Conservation (phyloP, 2,797 vertebrate species). For the Enteromius viviparus region DNA sequence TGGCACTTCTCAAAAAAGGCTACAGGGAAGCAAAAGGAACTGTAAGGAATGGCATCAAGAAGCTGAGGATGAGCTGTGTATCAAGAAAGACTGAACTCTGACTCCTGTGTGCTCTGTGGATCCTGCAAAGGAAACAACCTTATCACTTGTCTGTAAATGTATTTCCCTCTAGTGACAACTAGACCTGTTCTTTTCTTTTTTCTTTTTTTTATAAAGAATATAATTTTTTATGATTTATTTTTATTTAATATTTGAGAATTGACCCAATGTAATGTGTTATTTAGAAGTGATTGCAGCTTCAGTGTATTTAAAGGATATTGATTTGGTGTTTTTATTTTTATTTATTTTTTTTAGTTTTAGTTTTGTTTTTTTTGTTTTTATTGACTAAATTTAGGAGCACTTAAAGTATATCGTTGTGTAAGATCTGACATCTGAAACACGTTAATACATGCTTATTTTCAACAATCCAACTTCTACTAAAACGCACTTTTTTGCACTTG, state of each 20-base stretch:
- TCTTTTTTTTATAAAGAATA: not conserved
- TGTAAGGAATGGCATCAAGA: slow-evolving; percentile 24
- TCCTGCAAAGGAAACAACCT: slow-evolving; percentile 10
- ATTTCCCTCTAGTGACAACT: slow-evolving; percentile 14
- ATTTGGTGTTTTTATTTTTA: not conserved
- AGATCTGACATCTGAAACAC: not conserved
- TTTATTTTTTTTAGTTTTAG: too few species aligned
- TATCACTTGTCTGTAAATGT: slow-evolving; percentile 9
- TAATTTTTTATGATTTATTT: not conserved
- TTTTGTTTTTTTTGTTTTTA: too few species aligned
- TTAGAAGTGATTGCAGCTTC: not conserved
- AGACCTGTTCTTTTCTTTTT: not conserved
- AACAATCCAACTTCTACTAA: not conserved
- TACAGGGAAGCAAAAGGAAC: not conserved
- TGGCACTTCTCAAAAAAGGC: slow-evolving; percentile 12
- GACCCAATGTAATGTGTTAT: not conserved
- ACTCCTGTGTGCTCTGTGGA: not conserved
- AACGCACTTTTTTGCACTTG: not conserved
- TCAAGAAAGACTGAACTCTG: slow-evolving; percentile 32
- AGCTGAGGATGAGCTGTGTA: slow-evolving; percentile 8
- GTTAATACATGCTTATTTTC: not conserved
- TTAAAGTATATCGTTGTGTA: not conserved
- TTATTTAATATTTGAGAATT: not conserved
- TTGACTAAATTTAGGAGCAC: not conserved
- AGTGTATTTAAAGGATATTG: not conserved